Percentiles rank a stretch among this genome's conserved stretches.
Evolutionary conservation across 2,113 vertebrate species (phyloP).

Genomic region (Aepyceros melampus): DNA sequence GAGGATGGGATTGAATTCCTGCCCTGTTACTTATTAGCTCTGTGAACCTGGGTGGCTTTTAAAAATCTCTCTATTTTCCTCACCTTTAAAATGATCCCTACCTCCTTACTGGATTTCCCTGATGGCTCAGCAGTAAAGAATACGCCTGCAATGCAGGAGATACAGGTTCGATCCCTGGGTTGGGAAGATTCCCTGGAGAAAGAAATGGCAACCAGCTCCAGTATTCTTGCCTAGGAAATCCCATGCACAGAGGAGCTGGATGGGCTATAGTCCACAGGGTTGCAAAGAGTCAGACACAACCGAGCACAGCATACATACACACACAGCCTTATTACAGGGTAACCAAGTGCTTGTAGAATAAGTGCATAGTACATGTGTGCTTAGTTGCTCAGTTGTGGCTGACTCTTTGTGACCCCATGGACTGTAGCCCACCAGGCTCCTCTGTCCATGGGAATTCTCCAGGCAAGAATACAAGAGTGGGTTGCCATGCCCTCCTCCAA

Average conservation of each 20-base stretch:
- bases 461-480: neutral
- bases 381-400: neutral
- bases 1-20: neutral
- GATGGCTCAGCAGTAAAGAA: neutral
- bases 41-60: neutral
- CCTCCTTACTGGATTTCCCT: neutral
- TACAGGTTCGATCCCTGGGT: neutral
- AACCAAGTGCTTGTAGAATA: neutral
- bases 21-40: neutral
- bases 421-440: neutral
- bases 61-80: neutral
- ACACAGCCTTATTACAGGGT: neutral
- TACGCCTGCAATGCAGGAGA: neutral
- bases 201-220: neutral
- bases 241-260: neutral
- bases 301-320: neutral
- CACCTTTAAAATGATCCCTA: neutral
- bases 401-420: neutral
- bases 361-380: neutral
- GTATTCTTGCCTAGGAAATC: neutral
- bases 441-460: neutral
- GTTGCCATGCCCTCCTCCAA: neutral
- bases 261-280: neutral
- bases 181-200: neutral
- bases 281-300: neutral